These are phyloP conservation scores for Periphyllus acericola DNA, from an alignment of 2,888 invertebrate species.

Conservation along the genomic window DNA sequence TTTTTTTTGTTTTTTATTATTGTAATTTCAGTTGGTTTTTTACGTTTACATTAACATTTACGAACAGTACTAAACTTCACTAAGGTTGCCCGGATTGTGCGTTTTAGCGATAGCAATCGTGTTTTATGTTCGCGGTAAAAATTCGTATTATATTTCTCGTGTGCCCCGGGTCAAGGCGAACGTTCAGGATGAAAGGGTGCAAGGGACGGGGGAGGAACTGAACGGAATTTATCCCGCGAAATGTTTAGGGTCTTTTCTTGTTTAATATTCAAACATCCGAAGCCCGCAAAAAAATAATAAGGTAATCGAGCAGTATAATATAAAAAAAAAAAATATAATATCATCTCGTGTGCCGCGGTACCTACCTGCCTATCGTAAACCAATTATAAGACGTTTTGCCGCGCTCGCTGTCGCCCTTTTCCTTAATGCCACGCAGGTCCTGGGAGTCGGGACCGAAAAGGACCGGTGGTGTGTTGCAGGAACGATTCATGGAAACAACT, in stretches of 20 bases:
- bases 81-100: constrained; percentile 2
- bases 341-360: not conserved
- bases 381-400: not conserved
- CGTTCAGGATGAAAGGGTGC: no score
- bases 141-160: not conserved
- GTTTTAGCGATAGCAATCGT: constrained; percentile 10
- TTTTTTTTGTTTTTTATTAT: not conserved
- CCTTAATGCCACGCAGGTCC: not conserved
- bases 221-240: constrained; percentile 35
- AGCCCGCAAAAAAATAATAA: not conserved
- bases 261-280: not conserved
- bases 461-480: not conserved
- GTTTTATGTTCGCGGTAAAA: constrained; percentile 8
- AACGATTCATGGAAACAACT: not conserved
- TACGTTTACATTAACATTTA: constrained; percentile 2
- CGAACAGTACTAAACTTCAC: not conserved
- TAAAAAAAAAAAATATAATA: not conserved
- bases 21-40: constrained; percentile 18
- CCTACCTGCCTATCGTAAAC: not conserved
- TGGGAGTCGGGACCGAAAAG: not conserved
- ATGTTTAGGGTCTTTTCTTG: not conserved
- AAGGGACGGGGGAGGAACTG: not conserved
- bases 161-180: constrained; percentile 9
- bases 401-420: not conserved
- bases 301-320: not conserved